These are phyloP conservation scores for Zaprionus tsacasi DNA, from an alignment of 1,140 invertebrate species.

Conservation along the genomic window DNA sequence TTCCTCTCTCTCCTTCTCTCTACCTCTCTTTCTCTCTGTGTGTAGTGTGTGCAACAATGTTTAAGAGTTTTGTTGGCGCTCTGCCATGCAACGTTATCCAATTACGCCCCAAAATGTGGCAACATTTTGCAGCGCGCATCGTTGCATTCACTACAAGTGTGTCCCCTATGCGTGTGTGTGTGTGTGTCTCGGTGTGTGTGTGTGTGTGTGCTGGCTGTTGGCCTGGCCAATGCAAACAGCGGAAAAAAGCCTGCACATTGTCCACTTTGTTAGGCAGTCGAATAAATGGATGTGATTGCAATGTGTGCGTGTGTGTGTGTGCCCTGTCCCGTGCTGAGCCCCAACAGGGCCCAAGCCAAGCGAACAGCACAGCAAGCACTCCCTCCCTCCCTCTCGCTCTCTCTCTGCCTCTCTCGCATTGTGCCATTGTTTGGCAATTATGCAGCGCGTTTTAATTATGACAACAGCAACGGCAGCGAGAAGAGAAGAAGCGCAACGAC, in stretches of 20 bases:
- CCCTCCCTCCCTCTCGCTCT: constrained; percentile 7
- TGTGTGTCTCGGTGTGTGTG: neutral
- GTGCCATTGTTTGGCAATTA: constrained; percentile 77
- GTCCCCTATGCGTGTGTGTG: neutral
- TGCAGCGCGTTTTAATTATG: constrained; percentile 79
- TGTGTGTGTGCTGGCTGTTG: constrained; percentile 28
- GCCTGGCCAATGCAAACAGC: constrained; percentile 46
- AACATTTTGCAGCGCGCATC: constrained; percentile 37
- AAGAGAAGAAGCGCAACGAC: constrained; percentile 3
- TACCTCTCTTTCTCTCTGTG: neutral
- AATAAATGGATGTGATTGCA: constrained; percentile 55
- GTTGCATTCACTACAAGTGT: constrained; percentile 16
- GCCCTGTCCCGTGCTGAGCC: neutral
- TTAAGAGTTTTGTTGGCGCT: constrained; percentile 29
- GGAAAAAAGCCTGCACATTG: constrained; percentile 23
- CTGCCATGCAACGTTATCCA: constrained; percentile 43
- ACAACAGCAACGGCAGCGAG: constrained; percentile 54
- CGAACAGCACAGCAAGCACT: neutral
- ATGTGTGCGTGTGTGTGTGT: neutral
- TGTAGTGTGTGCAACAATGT: constrained; percentile 40
- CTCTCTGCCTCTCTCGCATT: constrained; percentile 5
- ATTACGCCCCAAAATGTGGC: constrained; percentile 41
- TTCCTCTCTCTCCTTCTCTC: neutral
- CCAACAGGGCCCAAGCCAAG: neutral
- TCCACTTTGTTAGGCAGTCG: constrained; percentile 55